Evolutionary conservation across 2,113 vertebrate genomes (phyloP), one percentile per base, ranked within the genome.

Genomic region (Sinocyclocheilus maitianheensis): DNA sequence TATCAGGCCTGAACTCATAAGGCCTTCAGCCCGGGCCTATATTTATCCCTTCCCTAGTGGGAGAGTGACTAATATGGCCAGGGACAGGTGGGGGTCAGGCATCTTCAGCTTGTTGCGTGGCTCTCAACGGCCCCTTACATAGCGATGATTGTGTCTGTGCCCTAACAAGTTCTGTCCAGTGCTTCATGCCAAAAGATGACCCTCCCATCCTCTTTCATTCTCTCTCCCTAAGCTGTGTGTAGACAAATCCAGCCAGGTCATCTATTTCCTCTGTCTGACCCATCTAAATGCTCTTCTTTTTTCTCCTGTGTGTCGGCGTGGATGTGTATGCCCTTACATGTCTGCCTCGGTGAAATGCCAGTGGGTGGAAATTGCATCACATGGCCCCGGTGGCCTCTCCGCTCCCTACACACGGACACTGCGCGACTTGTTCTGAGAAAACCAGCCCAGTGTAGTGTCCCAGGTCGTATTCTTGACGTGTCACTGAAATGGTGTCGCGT

Each of bases 1-100:
- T 20, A 43, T 82, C 81, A 46, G 80, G 43, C 75, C 85, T 83
- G 63, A 81, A 89, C 55, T 72, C 85, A 80, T 18, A 91, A 72
- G 84, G 81, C 88, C 83, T 87, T 88, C 63, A 12, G 84, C 91
- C 81, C 9, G 78, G 63, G 60, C 53, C 89, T 89, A 92, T 92
- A 90, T 91, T 90, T 91, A 92, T 90, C 90, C 24, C 12, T 37
- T 74, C 77, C 83, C 81, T 55, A 26, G 60, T 75, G 65, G 74
- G 84, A 86, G 78, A 82, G 82, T 88, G 88, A 92, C 91, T 92
- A 90, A 91, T 91, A 92, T 90, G 90, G 89, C 85, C 89, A 89
- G 83, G 77, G 89, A 89, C 89, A 80, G 77, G 84, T 91, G 88
- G 72, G 85, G 83, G 79, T 87, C 86, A 87, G 72, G 78, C 76